Base-by-base conservation (phyloP, 2,888 invertebrate species). In the Myopa testacea region DNA sequence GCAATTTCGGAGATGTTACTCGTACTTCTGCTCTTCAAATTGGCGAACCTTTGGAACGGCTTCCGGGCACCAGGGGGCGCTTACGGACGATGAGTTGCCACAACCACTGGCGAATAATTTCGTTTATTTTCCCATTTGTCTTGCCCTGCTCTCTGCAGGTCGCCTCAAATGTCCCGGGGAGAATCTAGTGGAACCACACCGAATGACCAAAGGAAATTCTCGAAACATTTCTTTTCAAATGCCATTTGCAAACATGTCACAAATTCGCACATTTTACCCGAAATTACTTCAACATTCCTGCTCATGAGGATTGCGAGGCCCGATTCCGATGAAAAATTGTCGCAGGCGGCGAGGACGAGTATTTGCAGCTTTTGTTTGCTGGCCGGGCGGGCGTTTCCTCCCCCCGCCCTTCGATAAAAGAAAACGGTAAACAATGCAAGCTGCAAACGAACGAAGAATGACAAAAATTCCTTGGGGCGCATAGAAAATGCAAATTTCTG, bases 381-480 rank as follows among this genome's bases (percentile, higher is more conserved):
- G 58, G 16, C 12, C 1, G 12, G 6, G 12, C 55, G 7, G 14
- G 4, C 37, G 37, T 55, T 69, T 34, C 70, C 45, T 52, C 19
- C 16, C 40, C 4, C 52, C 34, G 50, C 26, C n/a, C n/a, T 38
- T 65, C 55, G 10, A 16, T 10, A 5, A 6, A 8, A 37, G 55
- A 52, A 8, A 73, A 63, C 40, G 63, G 40, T 45, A 62, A n/a
- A 38, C 40, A 63, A 50, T 50, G 50, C 52, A 45, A 45, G 14
- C 10, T 38, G 40, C 69, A 50, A 69, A 26, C 50, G 34, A 69
- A 34, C n/a, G 69, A 52, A 60, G 40, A 71, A 55, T 38, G 69
- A 69, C 69, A 69, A 50, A 70, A 71, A 74, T 74, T 74, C 65
- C 65, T 74, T 65, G 45, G 74, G 74, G 74, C 45, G 45, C 45